Evolutionary conservation across 2,113 vertebrate species (phyloP).

Genomic region (Platanista minor): DNA sequence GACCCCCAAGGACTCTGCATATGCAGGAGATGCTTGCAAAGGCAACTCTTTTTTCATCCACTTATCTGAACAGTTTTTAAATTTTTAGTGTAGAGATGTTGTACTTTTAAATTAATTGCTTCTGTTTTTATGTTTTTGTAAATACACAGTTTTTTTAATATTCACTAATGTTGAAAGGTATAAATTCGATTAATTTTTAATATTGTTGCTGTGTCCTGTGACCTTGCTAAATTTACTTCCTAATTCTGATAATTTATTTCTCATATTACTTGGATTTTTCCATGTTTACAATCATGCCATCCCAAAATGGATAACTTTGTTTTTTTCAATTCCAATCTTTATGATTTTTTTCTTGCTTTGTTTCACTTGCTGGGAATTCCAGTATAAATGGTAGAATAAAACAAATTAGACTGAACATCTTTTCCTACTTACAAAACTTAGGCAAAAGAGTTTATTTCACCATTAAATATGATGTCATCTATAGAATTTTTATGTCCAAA

Average conservation of each 20-base stretch:
- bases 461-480: neutral
- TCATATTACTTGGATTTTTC: neutral
- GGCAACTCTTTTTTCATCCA: neutral
- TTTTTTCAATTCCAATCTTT: neutral
- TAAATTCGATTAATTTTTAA: neutral
- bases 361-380: neutral
- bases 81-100: neutral
- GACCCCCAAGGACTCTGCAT: fast-evolving
- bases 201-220: neutral
- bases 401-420: neutral
- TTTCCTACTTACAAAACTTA: neutral
- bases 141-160: neutral
- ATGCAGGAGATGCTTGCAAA: neutral
- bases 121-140: neutral
- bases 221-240: neutral
- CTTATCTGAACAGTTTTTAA: neutral
- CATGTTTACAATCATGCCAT: neutral
- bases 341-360: neutral
- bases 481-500: neutral
- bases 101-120: neutral
- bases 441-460: neutral
- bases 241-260: neutral
- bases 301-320: neutral
- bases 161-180: neutral
- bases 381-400: neutral